Percentiles rank a stretch among this genome's conserved stretches.
These are phyloP conservation scores for Frankliniella fusca DNA, from an alignment of 2,888 invertebrate species.

Conservation along the genomic window DNA sequence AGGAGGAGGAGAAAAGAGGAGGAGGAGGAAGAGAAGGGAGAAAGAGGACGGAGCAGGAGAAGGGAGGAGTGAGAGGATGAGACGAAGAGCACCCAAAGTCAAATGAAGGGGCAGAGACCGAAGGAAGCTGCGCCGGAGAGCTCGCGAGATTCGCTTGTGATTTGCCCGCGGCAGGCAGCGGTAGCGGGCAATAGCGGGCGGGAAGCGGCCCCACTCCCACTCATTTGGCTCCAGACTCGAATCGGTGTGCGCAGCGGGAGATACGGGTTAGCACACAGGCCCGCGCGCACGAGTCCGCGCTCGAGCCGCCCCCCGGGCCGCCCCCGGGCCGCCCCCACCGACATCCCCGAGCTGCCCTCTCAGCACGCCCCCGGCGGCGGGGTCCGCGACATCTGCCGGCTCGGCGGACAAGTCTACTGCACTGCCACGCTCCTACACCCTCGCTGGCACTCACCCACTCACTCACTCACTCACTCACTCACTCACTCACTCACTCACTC, in stretches of 20 bases:
- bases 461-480: no score
- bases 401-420: no score
- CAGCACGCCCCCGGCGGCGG: background rate
- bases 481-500: no score
- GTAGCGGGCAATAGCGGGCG: background rate
- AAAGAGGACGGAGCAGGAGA: no score
- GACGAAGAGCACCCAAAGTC: no score
- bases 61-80: no score
- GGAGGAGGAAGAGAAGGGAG: no score
- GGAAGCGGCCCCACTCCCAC: background rate
- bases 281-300: background rate
- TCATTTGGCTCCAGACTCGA: background rate
- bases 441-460: no score
- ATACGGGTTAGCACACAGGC: background rate
- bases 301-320: background rate
- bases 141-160: background rate
- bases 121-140: background rate
- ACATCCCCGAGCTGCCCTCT: background rate
- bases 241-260: background rate
- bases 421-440: no score
- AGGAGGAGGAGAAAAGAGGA: no score
- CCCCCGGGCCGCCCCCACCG: background rate
- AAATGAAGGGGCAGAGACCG: no score
- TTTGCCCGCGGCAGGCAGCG: background rate
- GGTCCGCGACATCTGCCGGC: background rate